Base-by-base conservation (phyloP, 1,140 invertebrate genomes). In the Onthophagus taurus region DNA sequence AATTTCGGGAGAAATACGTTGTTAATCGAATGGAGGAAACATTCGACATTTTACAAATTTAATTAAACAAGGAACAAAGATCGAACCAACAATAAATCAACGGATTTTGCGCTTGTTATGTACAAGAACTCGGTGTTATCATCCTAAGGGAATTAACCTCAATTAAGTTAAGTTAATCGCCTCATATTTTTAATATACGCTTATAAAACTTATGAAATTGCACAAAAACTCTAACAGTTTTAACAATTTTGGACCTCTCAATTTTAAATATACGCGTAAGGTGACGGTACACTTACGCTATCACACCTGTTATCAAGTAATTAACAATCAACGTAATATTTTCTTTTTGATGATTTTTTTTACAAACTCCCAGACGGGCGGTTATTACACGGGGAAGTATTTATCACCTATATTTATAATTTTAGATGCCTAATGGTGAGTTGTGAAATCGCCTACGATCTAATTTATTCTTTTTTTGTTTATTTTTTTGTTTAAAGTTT, bases 151-250 rank as follows among this genome's bases (percentile, higher is more conserved):
- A 51, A 50, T 56, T 60, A 61, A 59, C 49, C 53, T 46, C 51
- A 53, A 50, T 59, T 58, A 60, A 48, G 52, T 55, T 54, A 50
- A 49, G 51, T 58, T 56, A 54, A 57, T 47, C 54, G 53, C 53
- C 54, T 57, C 47, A 54, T 59, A 53, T 33, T 7, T 43, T 31
- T 52, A 52, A 55, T 60, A 60, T 58, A 60, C 59, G 56, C 48
- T 57, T 62, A 63, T 61, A 63, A 63, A 63, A 62, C 57, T 61
- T 63, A 58, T 60, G 61, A 63, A 62, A 59, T 63, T 62, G 61
- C 61, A 61, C 57, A 63, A 63, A 33, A 61, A 60, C 60, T 59
- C 58, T 61, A 62, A 59, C 53, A 59, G 50, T 18, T 59, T 61
- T 58, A 61, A 61, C 59, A 63, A 60, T 39, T 63, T 63, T 61